Conservation (phyloP, 2,113 vertebrate species). For the Heliornis fulica region DNA sequence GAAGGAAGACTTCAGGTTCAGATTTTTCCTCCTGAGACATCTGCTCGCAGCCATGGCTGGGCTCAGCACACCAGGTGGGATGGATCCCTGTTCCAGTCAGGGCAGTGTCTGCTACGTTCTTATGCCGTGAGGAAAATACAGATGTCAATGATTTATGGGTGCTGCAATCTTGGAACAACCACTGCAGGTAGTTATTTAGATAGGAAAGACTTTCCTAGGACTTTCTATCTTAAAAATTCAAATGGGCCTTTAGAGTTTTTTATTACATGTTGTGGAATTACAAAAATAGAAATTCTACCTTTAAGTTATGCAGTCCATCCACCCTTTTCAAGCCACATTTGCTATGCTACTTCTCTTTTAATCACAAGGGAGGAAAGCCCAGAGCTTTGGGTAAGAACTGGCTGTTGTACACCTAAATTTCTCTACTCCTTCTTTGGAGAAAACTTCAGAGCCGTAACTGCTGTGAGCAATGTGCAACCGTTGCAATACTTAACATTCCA, state of each 20-base stretch:
- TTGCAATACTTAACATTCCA: constrained; percentile 65
- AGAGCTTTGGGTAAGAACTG: not conserved
- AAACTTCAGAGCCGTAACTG: constrained; percentile 12
- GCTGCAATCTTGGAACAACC: not conserved
- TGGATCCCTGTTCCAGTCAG: not conserved
- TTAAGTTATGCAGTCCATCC: not conserved
- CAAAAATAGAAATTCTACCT: not conserved
- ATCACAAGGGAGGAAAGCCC: not conserved
- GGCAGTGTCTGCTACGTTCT: accelerated
- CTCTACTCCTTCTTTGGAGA: constrained; percentile 64
- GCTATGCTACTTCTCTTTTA: not conserved
- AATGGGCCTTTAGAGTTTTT: not conserved
- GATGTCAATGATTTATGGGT: not conserved
- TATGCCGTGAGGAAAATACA: not conserved
- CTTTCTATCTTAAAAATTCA: not conserved
- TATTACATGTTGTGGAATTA: not conserved
- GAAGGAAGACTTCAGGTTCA: not conserved
- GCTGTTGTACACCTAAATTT: not conserved
- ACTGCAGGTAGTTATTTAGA: not conserved
- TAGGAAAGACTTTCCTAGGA: not conserved
- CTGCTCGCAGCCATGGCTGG: not conserved
- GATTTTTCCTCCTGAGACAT: not conserved
- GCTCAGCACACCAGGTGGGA: not conserved
- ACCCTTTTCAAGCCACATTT: not conserved
- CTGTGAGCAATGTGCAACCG: not conserved